Percentiles rank a stretch among this genome's conserved stretches.
Conservation (phyloP, 1,140 invertebrate species). For the Andricus grossulariae region DNA sequence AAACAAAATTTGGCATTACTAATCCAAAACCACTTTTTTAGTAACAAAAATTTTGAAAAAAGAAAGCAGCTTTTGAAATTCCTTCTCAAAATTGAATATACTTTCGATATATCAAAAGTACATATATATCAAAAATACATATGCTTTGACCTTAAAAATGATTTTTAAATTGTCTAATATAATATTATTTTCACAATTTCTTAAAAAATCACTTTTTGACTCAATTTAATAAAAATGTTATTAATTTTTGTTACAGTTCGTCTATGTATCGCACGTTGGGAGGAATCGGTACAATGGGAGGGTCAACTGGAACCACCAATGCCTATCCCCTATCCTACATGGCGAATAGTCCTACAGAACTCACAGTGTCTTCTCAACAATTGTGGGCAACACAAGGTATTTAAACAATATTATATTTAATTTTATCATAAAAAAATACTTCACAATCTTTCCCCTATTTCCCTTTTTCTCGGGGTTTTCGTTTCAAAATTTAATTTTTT, state of each 20-base stretch:
- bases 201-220: neutral
- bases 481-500: too few relatives aligned
- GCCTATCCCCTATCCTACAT: slow-evolving; percentile 62
- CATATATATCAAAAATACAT: too few relatives aligned
- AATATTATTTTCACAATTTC: slow-evolving; percentile 32
- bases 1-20: too few relatives aligned
- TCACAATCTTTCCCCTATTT: too few relatives aligned
- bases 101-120: too few relatives aligned
- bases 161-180: neutral
- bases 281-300: slow-evolving; percentile 51
- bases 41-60: too few relatives aligned
- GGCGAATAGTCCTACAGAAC: slow-evolving; percentile 59
- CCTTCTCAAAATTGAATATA: too few relatives aligned
- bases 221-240: slow-evolving; percentile 32
- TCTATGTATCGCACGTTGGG: slow-evolving; percentile 65
- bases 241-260: slow-evolving; percentile 57
- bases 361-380: slow-evolving; percentile 58
- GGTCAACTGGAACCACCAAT: slow-evolving; percentile 45
- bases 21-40: too few relatives aligned
- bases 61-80: too few relatives aligned
- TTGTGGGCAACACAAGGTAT: slow-evolving; percentile 65
- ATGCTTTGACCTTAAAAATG: too few relatives aligned
- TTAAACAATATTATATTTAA: neutral
- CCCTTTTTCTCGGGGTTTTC: too few relatives aligned
- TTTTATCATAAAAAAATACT: neutral